Conservation (phyloP, 2,797 vertebrate genomes). For the Notoglanidium macrostoma region DNA sequence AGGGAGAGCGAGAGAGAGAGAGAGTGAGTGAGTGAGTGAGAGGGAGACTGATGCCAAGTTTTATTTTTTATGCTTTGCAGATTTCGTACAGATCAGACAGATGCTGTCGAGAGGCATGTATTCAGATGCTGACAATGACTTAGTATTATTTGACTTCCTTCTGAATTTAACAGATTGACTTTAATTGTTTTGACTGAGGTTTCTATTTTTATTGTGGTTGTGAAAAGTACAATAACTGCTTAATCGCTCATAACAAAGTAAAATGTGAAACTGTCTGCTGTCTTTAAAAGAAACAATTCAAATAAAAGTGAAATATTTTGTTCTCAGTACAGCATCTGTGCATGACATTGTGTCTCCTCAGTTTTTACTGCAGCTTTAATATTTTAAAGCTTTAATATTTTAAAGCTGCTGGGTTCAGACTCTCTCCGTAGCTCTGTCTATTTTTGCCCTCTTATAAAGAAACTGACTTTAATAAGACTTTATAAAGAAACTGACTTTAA, state of each 20-base stretch:
- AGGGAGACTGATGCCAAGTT: not conserved
- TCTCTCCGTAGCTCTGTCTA: conserved; percentile 49
- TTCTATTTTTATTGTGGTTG: conserved; percentile 18
- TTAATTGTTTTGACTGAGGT: conserved; percentile 9
- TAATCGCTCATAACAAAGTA: conserved; percentile 11
- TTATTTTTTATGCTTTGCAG: not conserved
- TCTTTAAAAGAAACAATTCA: conserved; percentile 9
- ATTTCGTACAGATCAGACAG: not conserved
- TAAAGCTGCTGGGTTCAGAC: conserved; percentile 60
- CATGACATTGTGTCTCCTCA: conserved; percentile 25
- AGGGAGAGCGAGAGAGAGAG: not conserved
- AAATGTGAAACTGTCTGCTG: not conserved
- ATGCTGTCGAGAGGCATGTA: not conserved
- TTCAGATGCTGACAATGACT: not conserved
- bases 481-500: too few species aligned
- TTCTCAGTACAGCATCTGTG: conserved; percentile 34
- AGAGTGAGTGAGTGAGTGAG: too few species aligned
- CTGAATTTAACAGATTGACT: not conserved
- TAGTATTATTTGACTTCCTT: not conserved
- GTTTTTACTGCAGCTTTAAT: conserved; percentile 58
- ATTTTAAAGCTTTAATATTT: too few species aligned
- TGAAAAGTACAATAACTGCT: conserved; percentile 1
- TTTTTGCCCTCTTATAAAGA: conserved; percentile 60
- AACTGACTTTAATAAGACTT: too few species aligned
- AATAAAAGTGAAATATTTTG: conserved; percentile 25